Base-by-base conservation (phyloP, 30 jellyfish, hydroid and myxozoan genomes). In the Aurelia sp. region DNA sequence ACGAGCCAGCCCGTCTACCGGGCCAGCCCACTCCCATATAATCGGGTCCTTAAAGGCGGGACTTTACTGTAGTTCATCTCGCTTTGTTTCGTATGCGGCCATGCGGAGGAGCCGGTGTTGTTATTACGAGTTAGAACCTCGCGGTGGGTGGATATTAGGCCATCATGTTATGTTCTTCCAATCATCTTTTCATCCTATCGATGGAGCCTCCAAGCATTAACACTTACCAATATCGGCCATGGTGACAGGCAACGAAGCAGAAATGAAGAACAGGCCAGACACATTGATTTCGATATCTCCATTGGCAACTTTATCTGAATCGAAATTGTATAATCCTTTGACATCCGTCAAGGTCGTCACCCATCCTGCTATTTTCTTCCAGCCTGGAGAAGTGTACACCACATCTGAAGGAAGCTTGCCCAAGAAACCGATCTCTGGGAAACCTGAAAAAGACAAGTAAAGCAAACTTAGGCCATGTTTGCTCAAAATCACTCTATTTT, bases 391-490 rank as follows among this genome's bases (percentile, higher is more conserved):
- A 7, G 79, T 81, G 19, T 62, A 79, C 17, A 78, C 21, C 17
- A 87, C 86, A 48, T 82, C 91, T 23, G 88, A 22, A 23, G 81
- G 76, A 6, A 82, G 75, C 48, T 83, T 85, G 37, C 81, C 95
- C 62, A 78, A 78, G 66, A 92, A 82, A 3, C 98, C 98, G 51
- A 92, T 79, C 70, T 92, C 98, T 15, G 98, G 98, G 70, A 80
- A 87, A 27, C 96, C 98, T 92, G 71, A 4, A 82, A 70, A 40
- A 18, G 62, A 18, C 63, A 51, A 27, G 22, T 19, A 13, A 44
- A 44, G 55, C 55, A 8, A 44, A 44, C 4, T 37, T 37, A 37
- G 50, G 10, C 50, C 50, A 37, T 10, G 50, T 37, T 37, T 10
- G 10, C 50, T 37, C 50, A 4, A 0, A 4, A 5, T 37, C 33